A percentile compares a stretch with the other conserved stretches of the same genome.
phyloP scores from a whole-genome alignment of 2,888 invertebrate genomes.

The Neocrepidodera transversa region DNA sequence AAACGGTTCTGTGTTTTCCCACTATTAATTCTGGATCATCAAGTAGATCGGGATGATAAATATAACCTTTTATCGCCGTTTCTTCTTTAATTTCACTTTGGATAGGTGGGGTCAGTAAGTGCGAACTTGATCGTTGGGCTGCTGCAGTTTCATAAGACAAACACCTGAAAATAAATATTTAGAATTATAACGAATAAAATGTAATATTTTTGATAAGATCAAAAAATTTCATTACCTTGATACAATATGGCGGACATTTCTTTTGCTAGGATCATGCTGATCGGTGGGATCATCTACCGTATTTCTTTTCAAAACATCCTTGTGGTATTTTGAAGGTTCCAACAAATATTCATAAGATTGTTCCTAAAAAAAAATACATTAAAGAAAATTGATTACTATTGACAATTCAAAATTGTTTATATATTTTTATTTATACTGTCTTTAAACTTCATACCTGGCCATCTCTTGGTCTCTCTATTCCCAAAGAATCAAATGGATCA shows the following conservation, averaged over 20 bases:
- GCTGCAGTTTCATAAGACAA: slow-evolving; percentile 75
- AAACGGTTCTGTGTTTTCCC: slow-evolving; percentile 84
- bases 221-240: too few relatives aligned
- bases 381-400: neutral
- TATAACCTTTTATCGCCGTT: slow-evolving; percentile 37
- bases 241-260: slow-evolving; percentile 63
- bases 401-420: neutral
- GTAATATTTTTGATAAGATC: too few relatives aligned
- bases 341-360: slow-evolving; percentile 87
- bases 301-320: slow-evolving; percentile 62
- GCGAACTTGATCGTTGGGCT: slow-evolving; percentile 62
- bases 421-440: too few relatives aligned
- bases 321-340: slow-evolving; percentile 68
- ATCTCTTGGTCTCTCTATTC: slow-evolving; percentile 80
- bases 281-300: slow-evolving; percentile 56
- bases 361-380: slow-evolving; percentile 65
- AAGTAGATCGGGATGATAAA: slow-evolving; percentile 85
- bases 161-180: slow-evolving; percentile 63
- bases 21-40: slow-evolving; percentile 94
- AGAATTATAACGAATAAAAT: neutral
- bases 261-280: slow-evolving; percentile 42
- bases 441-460: slow-evolving; percentile 72
- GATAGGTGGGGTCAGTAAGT: slow-evolving; percentile 60
- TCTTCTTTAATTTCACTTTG: slow-evolving; percentile 61
- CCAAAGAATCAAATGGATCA: slow-evolving; percentile 86